These are phyloP conservation scores for Latrodectus hesperus DNA, from an alignment of 2,888 invertebrate genomes.

Conservation along the genomic window DNA sequence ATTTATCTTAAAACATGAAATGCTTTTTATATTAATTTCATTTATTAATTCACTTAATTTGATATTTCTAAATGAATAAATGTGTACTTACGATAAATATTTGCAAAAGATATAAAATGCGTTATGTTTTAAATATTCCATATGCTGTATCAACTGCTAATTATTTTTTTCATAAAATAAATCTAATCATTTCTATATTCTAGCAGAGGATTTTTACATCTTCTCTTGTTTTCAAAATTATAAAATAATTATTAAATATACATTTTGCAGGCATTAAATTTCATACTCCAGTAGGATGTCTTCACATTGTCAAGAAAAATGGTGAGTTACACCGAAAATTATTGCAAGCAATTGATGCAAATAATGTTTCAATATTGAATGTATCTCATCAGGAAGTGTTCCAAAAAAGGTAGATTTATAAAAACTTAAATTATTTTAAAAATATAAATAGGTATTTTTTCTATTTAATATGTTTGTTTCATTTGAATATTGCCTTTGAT, in stretches of 20 bases:
- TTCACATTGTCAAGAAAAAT: constrained; percentile 28
- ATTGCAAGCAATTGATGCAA: not conserved
- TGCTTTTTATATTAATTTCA: too few relatives aligned
- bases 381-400: not conserved
- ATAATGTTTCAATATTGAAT: constrained; percentile 4
- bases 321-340: not conserved
- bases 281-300: constrained; percentile 52
- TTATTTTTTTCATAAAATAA: not conserved
- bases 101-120: too few relatives aligned
- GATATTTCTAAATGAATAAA: too few relatives aligned
- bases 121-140: too few relatives aligned
- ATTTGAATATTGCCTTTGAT: not conserved
- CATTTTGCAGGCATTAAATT: constrained; percentile 40
- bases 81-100: too few relatives aligned
- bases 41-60: too few relatives aligned
- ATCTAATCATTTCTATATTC: not conserved
- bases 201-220: not conserved
- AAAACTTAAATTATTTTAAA: not conserved
- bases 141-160: too few relatives aligned
- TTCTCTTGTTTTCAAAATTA: not conserved
- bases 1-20: too few relatives aligned
- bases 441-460: too few relatives aligned
- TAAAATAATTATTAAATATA: not conserved
- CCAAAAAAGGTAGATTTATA: constrained; percentile 11
- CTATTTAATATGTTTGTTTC: too few relatives aligned